phyloP scores from a whole-genome alignment of 2,113 vertebrate species.

The Talpa occidentalis region DNA sequence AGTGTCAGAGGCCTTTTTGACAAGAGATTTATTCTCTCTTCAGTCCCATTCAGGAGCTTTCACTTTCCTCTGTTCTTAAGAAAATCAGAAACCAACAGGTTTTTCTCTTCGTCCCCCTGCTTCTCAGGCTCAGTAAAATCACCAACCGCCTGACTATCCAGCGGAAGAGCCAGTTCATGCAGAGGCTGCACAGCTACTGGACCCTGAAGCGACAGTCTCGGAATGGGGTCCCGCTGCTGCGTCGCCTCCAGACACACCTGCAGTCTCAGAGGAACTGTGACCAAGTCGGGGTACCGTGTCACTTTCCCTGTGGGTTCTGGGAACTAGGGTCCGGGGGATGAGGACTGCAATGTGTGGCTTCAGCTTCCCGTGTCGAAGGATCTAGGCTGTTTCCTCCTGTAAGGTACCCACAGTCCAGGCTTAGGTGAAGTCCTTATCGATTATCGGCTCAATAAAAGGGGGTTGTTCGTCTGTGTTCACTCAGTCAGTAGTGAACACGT shows the following conservation, averaged over 20 bases:
- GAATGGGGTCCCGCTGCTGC: conserved; percentile 96
- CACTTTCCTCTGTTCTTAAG: neutral
- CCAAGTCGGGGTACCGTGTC: conserved; percentile 83
- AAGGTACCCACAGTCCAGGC: neutral
- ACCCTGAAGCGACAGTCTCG: conserved; percentile 98
- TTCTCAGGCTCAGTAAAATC: conserved; percentile 96
- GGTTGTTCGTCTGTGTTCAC: neutral
- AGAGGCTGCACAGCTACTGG: conserved; percentile 99
- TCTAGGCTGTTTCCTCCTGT: neutral
- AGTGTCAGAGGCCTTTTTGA: neutral
- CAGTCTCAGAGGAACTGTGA: conserved; percentile 97
- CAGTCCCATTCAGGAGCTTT: neutral
- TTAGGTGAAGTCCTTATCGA: neutral
- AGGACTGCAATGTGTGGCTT: neutral
- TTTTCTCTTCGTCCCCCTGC: conserved; percentile 56
- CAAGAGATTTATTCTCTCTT: neutral
- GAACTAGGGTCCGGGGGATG: neutral
- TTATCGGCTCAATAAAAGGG: neutral
- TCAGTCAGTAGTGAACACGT: neutral
- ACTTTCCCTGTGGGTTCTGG: conserved; percentile 38
- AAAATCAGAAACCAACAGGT: neutral
- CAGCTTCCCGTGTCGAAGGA: neutral
- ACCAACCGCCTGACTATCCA: conserved; percentile 97
- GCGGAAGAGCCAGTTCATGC: conserved; percentile 99
- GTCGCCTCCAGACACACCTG: conserved; percentile 97